Conservation (phyloP, 1,140 invertebrate genomes). For the Galleria mellonella region DNA sequence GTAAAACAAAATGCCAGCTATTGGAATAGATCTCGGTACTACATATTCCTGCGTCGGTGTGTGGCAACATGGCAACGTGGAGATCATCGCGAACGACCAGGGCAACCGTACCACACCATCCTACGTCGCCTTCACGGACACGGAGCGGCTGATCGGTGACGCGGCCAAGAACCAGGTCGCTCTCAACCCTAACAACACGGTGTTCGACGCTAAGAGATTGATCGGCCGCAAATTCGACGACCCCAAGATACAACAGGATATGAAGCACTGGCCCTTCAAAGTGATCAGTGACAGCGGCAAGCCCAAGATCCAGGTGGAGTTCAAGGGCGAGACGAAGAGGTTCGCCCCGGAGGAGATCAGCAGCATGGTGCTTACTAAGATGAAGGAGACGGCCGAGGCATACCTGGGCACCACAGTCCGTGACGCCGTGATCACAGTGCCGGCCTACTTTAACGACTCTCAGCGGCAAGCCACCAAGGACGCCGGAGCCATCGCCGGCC, state of each 20-base stretch:
- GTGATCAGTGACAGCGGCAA: constrained; percentile 80
- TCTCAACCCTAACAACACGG: constrained; percentile 70
- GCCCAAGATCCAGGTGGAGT: constrained; percentile 83
- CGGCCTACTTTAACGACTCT: constrained; percentile 93
- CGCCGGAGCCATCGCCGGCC: constrained; percentile 80
- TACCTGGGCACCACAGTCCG: constrained; percentile 82
- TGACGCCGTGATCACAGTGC: constrained; percentile 87
- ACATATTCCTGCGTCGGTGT: constrained; percentile 91
- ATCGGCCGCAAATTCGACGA: constrained; percentile 82
- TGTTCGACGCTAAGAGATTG: constrained; percentile 74
- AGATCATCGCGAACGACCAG: constrained; percentile 96
- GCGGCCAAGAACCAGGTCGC: constrained; percentile 83
- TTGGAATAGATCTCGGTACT: constrained; percentile 88
- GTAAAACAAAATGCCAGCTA: constrained; percentile 74
- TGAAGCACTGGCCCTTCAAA: constrained; percentile 86
- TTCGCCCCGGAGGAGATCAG: constrained; percentile 87
- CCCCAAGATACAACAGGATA: constrained; percentile 82
- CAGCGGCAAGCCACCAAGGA: constrained; percentile 91
- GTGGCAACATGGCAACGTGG: constrained; percentile 94
- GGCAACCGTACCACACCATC: constrained; percentile 94
- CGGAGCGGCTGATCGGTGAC: constrained; percentile 85
- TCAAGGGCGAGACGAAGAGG: constrained; percentile 82
- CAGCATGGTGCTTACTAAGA: constrained; percentile 86
- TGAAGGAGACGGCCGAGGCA: constrained; percentile 88
- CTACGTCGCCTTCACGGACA: constrained; percentile 92